These are phyloP conservation scores for Tamandua tetradactyla DNA, from an alignment of 2,797 vertebrate species.

Conservation along the genomic window DNA sequence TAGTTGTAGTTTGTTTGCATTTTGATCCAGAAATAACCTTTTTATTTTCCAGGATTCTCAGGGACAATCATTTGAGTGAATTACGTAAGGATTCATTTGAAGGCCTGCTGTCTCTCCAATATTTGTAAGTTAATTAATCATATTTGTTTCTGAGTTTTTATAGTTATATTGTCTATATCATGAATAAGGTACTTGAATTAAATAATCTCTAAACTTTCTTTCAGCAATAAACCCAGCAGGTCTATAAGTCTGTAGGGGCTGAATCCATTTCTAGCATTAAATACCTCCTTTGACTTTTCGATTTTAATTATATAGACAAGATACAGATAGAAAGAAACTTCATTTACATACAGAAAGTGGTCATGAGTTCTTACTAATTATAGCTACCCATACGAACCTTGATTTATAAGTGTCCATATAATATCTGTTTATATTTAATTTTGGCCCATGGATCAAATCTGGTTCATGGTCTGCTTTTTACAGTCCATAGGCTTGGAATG, in stretches of 20 bases:
- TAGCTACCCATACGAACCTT: background rate
- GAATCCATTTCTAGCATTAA: background rate
- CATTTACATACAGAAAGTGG: background rate
- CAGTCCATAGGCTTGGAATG: background rate
- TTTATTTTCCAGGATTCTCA: conserved; percentile 77
- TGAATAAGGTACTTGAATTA: background rate
- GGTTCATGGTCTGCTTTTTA: background rate
- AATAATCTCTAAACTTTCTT: background rate
- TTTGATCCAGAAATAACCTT: conserved; percentile 43
- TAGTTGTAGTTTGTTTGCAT: background rate
- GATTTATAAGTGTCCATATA: background rate
- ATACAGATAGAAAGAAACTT: background rate
- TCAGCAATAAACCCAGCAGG: background rate
- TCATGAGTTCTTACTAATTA: background rate
- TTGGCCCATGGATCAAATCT: background rate
- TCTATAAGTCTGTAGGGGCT: background rate
- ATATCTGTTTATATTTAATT: background rate
- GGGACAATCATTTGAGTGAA: conserved; percentile 68
- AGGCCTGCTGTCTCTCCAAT: conserved; percentile 80
- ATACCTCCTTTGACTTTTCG: background rate
- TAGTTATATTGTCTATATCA: background rate
- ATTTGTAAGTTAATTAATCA: conserved; percentile 77
- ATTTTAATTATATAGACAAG: background rate
- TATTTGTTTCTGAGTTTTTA: conserved; percentile 29
- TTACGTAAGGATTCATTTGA: conserved; percentile 79